phyloP scores from a whole-genome alignment of 2,113 vertebrate species.

The Scortum barcoo region DNA sequence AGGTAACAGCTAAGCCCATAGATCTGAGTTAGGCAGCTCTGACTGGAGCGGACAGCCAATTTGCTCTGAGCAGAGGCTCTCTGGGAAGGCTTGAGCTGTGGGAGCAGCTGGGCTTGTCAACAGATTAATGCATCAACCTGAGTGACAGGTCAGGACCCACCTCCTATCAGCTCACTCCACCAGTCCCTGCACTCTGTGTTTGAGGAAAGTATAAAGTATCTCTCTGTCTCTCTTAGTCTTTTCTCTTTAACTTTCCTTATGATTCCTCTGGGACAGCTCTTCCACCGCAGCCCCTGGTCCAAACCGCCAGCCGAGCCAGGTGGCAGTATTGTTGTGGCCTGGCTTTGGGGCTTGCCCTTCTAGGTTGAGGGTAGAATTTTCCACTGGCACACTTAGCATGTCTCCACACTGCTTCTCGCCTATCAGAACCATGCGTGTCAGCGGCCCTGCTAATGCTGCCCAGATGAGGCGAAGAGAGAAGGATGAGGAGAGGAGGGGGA shows the following conservation, averaged over 20 bases:
- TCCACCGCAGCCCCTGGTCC: background rate
- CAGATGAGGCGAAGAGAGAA: conserved; percentile 79
- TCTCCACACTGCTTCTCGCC: conserved; percentile 65
- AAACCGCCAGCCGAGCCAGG: conserved; percentile 61
- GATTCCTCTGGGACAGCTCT: conserved; percentile 43
- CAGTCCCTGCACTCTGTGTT: conserved; percentile 26
- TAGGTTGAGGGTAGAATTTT: conserved; percentile 70
- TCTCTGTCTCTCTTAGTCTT: conserved; percentile 24
- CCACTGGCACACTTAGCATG: conserved; percentile 74
- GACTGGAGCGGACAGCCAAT: conserved; percentile 74
- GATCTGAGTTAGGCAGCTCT: conserved; percentile 74
- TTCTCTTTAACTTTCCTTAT: conserved; percentile 31
- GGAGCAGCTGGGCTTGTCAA: conserved; percentile 81
- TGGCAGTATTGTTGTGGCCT: conserved; percentile 69
- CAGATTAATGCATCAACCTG: conserved; percentile 82
- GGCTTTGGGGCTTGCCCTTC: conserved; percentile 41
- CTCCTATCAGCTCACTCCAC: conserved; percentile 52
- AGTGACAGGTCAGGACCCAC: conserved; percentile 73
- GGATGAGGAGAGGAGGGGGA: conserved; percentile 34
- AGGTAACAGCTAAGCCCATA: conserved; percentile 79
- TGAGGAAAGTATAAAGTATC: conserved; percentile 35
- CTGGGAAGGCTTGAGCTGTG: conserved; percentile 69
- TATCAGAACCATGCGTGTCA: conserved; percentile 78
- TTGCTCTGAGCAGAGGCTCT: conserved; percentile 67
- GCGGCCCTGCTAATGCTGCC: conserved; percentile 75